These are phyloP conservation scores for Hirudinaria manillensis DNA, from an alignment of 2,888 invertebrate genomes.

Conservation along the genomic window DNA sequence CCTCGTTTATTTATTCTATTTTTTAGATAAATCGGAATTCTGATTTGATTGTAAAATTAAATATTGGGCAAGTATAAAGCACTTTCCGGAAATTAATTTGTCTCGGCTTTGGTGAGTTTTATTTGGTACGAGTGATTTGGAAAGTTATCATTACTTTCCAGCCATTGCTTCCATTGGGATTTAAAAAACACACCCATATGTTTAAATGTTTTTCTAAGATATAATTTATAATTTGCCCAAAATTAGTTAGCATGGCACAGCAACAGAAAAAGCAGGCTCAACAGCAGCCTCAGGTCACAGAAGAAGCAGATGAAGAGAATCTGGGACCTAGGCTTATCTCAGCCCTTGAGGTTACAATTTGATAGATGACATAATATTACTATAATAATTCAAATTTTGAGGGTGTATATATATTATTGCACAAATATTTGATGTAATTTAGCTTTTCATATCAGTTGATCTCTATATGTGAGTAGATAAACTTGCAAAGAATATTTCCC, in stretches of 20 bases:
- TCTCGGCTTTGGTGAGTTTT: too few relatives aligned
- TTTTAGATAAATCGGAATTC: neutral
- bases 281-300: conserved; percentile 12
- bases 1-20: neutral
- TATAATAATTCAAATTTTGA: neutral
- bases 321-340: conserved; percentile 38
- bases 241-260: conserved; percentile 26
- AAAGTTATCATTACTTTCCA: neutral
- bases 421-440: neutral
- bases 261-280: conserved; percentile 31
- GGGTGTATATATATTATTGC: neutral
- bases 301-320: conserved; percentile 37
- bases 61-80: too few relatives aligned
- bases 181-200: neutral
- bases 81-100: too few relatives aligned
- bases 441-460: too few relatives aligned
- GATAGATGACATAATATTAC: neutral
- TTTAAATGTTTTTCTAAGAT: neutral
- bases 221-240: neutral
- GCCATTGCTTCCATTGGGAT: neutral
- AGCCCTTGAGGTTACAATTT: conserved; percentile 37
- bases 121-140: too few relatives aligned
- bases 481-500: neutral
- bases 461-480: neutral
- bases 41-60: too few relatives aligned